Conservation (phyloP, 2,888 invertebrate species). For the Eristalinus aeneus region DNA sequence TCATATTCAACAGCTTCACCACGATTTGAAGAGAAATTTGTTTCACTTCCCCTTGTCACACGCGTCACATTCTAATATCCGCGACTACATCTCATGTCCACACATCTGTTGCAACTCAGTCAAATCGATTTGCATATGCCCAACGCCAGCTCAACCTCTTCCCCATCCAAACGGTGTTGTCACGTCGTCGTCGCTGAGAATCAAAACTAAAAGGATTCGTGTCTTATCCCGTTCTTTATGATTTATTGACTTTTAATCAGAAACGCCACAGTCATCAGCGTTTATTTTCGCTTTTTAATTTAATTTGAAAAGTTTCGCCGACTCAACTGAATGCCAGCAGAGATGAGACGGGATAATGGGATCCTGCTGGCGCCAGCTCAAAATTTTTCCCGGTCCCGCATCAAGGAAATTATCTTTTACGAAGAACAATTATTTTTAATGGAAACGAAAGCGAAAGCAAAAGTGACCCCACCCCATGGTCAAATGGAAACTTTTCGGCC, state of each 20-base stretch:
- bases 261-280: conserved; percentile 66
- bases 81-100: conserved; percentile 17
- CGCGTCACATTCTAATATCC: conserved; percentile 16
- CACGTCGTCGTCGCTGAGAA: neutral
- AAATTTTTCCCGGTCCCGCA: conserved; percentile 64
- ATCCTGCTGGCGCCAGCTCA: conserved; percentile 66
- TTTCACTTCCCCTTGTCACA: neutral
- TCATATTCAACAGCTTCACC: neutral
- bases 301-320: conserved; percentile 68
- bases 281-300: conserved; percentile 65
- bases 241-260: conserved; percentile 71
- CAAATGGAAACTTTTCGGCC: conserved; percentile 59
- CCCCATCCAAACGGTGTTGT: neutral
- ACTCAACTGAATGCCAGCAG: conserved; percentile 62
- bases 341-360: conserved; percentile 66
- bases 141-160: conserved; percentile 14
- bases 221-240: conserved; percentile 62
- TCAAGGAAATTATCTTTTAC: conserved; percentile 70
- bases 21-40: neutral
- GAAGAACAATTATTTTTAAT: conserved; percentile 71
- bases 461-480: conserved; percentile 34
- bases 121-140: conserved; percentile 33
- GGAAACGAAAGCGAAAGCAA: conserved; percentile 56
- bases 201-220: conserved; percentile 8
- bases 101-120: conserved; percentile 35